Evolutionary conservation across 2,113 vertebrate genomes (phyloP).

Genomic region (Corythaeola cristata): DNA sequence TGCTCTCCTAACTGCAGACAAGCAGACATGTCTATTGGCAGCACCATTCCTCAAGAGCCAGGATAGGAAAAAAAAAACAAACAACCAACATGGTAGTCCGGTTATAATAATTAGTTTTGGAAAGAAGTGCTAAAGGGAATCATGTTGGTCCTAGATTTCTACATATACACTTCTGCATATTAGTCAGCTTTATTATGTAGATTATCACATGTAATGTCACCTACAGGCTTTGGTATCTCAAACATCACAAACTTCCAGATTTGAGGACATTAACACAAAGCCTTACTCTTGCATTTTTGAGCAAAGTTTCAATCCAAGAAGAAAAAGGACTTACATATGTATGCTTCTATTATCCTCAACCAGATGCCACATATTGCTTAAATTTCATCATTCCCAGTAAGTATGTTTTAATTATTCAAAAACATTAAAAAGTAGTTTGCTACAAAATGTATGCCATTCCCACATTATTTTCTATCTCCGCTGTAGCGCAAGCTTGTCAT

Average conservation of each 20-base stretch:
- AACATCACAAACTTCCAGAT: neutral
- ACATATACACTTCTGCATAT: neutral
- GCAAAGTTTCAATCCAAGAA: neutral
- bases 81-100: neutral
- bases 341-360: neutral
- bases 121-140: neutral
- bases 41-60: neutral
- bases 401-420: neutral
- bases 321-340: neutral
- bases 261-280: neutral
- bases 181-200: neutral
- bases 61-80: neutral
- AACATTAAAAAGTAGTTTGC: neutral
- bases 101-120: neutral
- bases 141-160: neutral
- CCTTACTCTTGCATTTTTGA: neutral
- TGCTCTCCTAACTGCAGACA: neutral
- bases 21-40: neutral
- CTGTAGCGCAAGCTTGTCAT: neutral
- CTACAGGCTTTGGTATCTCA: neutral
- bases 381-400: neutral
- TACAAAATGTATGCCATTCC: neutral
- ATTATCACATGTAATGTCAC: neutral
- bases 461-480: neutral
- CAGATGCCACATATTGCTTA: neutral